Conservation (phyloP, 2,797 vertebrate species). For the Linurgus olivaceus region DNA sequence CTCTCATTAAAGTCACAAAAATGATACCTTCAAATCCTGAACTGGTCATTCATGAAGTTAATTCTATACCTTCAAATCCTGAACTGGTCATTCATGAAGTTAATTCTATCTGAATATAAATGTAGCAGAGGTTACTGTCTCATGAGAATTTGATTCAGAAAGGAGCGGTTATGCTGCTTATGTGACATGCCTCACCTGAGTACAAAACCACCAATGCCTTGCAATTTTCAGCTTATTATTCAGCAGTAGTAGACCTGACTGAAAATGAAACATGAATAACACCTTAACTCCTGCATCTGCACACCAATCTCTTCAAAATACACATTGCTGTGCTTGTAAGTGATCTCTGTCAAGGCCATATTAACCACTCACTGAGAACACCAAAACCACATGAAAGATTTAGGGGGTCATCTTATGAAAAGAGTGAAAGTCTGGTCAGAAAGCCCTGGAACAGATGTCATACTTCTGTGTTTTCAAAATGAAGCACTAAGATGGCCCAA, state of each 20-base stretch:
- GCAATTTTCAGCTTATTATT: background rate
- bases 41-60: background rate
- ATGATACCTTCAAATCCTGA: background rate
- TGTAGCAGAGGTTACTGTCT: background rate
- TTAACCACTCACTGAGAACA: background rate
- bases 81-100: background rate
- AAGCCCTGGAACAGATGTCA: background rate
- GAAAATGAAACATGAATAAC: background rate
- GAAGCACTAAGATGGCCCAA: background rate
- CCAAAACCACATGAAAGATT: background rate
- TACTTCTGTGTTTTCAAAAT: background rate
- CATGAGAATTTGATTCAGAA: background rate
- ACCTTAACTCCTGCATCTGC: background rate
- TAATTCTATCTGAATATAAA: background rate
- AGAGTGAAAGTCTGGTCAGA: background rate
- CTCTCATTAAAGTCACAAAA: background rate
- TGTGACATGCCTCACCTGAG: background rate
- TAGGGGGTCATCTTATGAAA: background rate
- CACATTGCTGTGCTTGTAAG: background rate
- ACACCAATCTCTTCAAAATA: background rate
- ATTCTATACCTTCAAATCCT: background rate
- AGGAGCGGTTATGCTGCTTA: background rate
- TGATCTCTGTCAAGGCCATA: background rate
- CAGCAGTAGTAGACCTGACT: background rate
- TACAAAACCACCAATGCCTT: background rate